phyloP scores from a whole-genome alignment of 1,140 invertebrate genomes.

The Habropoda laboriosa region DNA sequence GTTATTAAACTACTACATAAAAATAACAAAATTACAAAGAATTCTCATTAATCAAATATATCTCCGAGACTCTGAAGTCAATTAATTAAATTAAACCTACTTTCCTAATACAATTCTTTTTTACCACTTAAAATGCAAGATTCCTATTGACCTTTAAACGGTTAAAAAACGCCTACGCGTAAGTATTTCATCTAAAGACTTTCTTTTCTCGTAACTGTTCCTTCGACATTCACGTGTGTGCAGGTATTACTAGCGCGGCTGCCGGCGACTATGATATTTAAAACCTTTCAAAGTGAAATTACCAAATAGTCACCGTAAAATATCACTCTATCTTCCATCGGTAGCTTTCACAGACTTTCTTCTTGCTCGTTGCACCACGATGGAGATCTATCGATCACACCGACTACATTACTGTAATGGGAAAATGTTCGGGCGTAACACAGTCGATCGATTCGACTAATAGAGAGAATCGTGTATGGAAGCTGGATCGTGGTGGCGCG shows the following conservation, averaged over 20 bases:
- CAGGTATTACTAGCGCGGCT: background rate
- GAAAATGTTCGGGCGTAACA: background rate
- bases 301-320: background rate
- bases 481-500: too few species aligned
- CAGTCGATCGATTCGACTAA: background rate
- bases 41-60: too few species aligned
- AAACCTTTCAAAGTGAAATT: background rate
- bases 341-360: constrained; percentile 18
- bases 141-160: too few species aligned
- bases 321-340: background rate
- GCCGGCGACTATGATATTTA: background rate
- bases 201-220: background rate
- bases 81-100: too few species aligned
- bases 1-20: too few species aligned
- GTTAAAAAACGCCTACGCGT: too few species aligned
- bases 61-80: too few species aligned
- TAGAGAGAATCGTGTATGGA: background rate
- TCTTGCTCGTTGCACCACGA: background rate
- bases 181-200: background rate
- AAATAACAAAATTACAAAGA: too few species aligned
- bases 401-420: too few species aligned
- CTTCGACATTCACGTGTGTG: background rate
- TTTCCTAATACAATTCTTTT: too few species aligned
- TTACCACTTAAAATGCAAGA: too few species aligned
- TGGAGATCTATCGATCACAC: background rate